Conservation (phyloP, 2,113 vertebrate species). For the Nesoenas mayeri region DNA sequence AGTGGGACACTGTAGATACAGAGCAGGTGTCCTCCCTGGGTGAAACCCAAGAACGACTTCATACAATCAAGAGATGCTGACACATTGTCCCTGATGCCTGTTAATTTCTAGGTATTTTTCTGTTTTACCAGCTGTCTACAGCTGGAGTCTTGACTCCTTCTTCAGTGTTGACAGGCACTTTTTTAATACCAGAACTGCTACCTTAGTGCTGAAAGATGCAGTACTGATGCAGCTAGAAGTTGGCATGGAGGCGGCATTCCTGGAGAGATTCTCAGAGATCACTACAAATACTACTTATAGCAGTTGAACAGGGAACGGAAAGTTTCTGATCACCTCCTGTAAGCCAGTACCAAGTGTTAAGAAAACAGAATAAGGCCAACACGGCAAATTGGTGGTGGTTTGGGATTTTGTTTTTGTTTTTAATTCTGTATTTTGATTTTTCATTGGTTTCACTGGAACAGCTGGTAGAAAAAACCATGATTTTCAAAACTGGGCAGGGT, state of each 20-base stretch:
- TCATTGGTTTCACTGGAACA: not conserved
- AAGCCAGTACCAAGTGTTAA: not conserved
- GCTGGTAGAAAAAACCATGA: not conserved
- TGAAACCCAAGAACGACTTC: not conserved
- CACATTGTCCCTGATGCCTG: not conserved
- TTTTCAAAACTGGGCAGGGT: not conserved
- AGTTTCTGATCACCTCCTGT: not conserved
- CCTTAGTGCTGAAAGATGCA: not conserved
- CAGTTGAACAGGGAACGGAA: not conserved
- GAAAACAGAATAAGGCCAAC: not conserved
- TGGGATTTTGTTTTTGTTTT: not conserved
- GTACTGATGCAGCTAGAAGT: not conserved
- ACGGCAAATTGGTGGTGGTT: not conserved
- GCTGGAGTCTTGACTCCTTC: not conserved
- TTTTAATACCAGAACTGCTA: not conserved
- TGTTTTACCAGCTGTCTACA: not conserved
- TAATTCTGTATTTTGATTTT: not conserved
- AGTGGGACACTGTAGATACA: fast-evolving
- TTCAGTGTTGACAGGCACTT: not conserved
- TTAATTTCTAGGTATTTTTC: not conserved
- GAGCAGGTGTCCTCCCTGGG: not conserved
- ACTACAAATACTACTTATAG: not conserved
- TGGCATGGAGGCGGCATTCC: not conserved
- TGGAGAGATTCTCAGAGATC: not conserved
- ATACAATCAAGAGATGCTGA: not conserved